These are phyloP conservation scores for Labroides dimidiatus DNA, from an alignment of 2,797 vertebrate species.

Conservation along the genomic window DNA sequence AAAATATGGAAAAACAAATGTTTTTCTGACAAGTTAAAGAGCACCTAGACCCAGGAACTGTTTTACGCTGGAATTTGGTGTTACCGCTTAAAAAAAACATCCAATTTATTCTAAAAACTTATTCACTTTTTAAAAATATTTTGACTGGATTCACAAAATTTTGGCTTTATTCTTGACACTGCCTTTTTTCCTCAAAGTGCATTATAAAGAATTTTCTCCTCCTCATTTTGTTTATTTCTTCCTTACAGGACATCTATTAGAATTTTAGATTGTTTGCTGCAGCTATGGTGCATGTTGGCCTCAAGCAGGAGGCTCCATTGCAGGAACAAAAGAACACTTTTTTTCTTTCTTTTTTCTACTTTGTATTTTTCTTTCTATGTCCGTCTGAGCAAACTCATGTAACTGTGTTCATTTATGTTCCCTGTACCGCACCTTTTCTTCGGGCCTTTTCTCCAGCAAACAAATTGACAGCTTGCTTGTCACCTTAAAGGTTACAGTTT, in stretches of 20 bases:
- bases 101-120: no score
- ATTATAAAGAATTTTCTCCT: no score
- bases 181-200: no score
- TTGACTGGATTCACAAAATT: no score
- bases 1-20: no score
- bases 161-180: no score
- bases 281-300: slow-evolving; percentile 45
- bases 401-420: slow-evolving; percentile 56
- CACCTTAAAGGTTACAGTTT: slow-evolving; percentile 24
- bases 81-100: no score
- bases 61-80: no score
- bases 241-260: slow-evolving; percentile 2
- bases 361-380: slow-evolving; percentile 44
- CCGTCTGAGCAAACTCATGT: slow-evolving; percentile 43
- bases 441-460: slow-evolving; percentile 6
- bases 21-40: no score
- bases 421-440: neutral
- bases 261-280: slow-evolving; percentile 28
- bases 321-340: slow-evolving; percentile 57
- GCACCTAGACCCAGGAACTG: no score
- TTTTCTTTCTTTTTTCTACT: slow-evolving; percentile 44
- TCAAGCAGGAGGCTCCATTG: slow-evolving; percentile 52
- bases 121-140: no score
- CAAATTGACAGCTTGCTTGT: slow-evolving; percentile 24
- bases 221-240: no score